Conservation (phyloP, 23 tunicate genomes). For the Trididemnum nubilum region DNA sequence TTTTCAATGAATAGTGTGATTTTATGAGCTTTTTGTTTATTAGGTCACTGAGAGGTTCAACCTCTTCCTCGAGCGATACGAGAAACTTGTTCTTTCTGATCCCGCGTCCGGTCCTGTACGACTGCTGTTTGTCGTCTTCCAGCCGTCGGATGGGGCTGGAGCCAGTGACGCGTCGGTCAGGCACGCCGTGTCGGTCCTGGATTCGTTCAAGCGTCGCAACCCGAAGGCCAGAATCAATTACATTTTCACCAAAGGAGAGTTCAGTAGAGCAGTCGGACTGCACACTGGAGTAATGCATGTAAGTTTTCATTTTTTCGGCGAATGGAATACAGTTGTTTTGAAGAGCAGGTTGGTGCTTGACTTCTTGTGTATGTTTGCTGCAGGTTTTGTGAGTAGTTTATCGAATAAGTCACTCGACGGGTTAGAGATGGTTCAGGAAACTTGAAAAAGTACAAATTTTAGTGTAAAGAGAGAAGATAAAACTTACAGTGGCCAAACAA, state of each 20-base stretch:
- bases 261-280: slow-evolving; percentile 72
- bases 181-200: slow-evolving; percentile 40
- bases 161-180: slow-evolving; percentile 24
- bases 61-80: slow-evolving; percentile 54
- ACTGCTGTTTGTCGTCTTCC: slow-evolving; percentile 64
- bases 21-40: too few relatives aligned
- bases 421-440: not conserved
- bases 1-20: too few relatives aligned
- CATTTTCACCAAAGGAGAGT: slow-evolving; percentile 66
- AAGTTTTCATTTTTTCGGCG: too few relatives aligned
- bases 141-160: slow-evolving; percentile 16
- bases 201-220: slow-evolving; percentile 49
- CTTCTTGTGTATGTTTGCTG: too few relatives aligned
- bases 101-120: slow-evolving; percentile 47
- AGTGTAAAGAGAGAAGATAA: too few relatives aligned
- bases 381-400: too few relatives aligned
- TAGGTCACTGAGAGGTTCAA: slow-evolving; percentile 68
- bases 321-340: too few relatives aligned
- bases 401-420: not conserved
- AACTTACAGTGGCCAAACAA: too few relatives aligned
- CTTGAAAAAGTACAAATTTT: not conserved
- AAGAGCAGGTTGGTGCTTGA: too few relatives aligned
- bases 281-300: slow-evolving; percentile 66
- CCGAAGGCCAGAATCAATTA: slow-evolving; percentile 56
- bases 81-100: slow-evolving; percentile 27